A percentile compares a stretch with the other conserved stretches of the same genome.
Conservation (phyloP, 2,113 vertebrate genomes). For the Garra rufa region DNA sequence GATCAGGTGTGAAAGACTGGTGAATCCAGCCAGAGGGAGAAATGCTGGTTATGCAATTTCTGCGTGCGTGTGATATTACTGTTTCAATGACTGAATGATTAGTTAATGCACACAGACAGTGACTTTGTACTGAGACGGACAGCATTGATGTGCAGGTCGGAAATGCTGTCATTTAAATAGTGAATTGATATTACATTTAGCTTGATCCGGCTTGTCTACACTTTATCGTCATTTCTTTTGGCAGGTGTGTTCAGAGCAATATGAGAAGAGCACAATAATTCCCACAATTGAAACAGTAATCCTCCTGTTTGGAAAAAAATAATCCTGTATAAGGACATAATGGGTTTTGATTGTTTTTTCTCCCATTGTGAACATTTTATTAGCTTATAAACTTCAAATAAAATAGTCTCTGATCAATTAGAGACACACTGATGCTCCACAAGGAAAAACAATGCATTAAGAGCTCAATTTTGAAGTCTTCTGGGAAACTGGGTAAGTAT, state of each 20-base stretch:
- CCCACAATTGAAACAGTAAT: conserved; percentile 36
- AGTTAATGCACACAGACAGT: conserved; percentile 62
- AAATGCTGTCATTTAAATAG: conserved; percentile 62
- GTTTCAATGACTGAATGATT: conserved; percentile 71
- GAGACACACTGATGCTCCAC: too few relatives aligned
- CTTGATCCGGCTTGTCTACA: conserved; percentile 67
- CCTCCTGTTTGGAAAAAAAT: conserved; percentile 24
- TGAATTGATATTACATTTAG: conserved; percentile 63
- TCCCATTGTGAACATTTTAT: background rate
- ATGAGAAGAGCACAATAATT: conserved; percentile 16
- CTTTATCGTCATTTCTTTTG: conserved; percentile 35
- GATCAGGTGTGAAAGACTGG: conserved; percentile 61
- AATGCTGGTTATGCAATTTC: conserved; percentile 64
- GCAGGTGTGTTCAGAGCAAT: conserved; percentile 43
- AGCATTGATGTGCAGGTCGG: conserved; percentile 55
- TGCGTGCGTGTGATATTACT: conserved; percentile 73
- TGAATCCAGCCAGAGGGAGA: conserved; percentile 63
- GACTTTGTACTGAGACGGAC: conserved; percentile 54
- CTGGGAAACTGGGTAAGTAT: too few relatives aligned
- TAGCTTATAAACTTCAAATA: background rate
- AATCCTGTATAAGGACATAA: background rate
- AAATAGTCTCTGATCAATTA: too few relatives aligned
- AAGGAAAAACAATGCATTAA: too few relatives aligned
- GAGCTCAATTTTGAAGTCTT: too few relatives aligned
- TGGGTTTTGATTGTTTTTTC: background rate